Evolutionary conservation across 1,140 invertebrate species (phyloP).

Genomic region (Drosophila orena): DNA sequence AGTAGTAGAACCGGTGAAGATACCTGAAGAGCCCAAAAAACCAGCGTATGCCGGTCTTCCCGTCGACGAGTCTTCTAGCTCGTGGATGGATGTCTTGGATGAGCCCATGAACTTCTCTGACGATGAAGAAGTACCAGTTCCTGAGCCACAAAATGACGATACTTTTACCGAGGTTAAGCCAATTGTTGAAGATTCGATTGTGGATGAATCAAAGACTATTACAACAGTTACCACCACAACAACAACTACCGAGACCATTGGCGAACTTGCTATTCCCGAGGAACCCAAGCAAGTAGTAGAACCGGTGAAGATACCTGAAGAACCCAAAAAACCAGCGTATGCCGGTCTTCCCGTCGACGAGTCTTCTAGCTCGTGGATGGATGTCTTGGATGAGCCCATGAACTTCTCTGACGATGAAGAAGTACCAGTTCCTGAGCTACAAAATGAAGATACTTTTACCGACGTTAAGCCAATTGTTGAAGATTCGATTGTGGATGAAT

Average conservation of each 20-base stretch:
- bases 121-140: conserved; percentile 61
- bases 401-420: conserved; percentile 84
- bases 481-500: conserved; percentile 8
- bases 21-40: conserved; percentile 41
- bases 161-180: neutral
- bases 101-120: conserved; percentile 85
- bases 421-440: conserved; percentile 6
- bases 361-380: conserved; percentile 85
- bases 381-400: conserved; percentile 86
- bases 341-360: conserved; percentile 85
- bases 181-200: neutral
- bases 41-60: conserved; percentile 81
- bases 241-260: neutral
- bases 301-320: conserved; percentile 3
- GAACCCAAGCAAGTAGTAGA: neutral
- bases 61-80: conserved; percentile 84
- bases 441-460: too few species aligned
- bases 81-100: conserved; percentile 86
- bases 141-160: conserved; percentile 1
- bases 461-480: conserved; percentile 6
- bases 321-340: conserved; percentile 62
- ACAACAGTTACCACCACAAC: conserved; percentile 22
- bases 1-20: too few species aligned
- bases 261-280: neutral
- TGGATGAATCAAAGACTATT: neutral